Percentiles rank a stretch among this genome's conserved stretches.
Evolutionary conservation across 1,140 invertebrate species (phyloP).

Genomic region (Drosophila tropicalis): DNA sequence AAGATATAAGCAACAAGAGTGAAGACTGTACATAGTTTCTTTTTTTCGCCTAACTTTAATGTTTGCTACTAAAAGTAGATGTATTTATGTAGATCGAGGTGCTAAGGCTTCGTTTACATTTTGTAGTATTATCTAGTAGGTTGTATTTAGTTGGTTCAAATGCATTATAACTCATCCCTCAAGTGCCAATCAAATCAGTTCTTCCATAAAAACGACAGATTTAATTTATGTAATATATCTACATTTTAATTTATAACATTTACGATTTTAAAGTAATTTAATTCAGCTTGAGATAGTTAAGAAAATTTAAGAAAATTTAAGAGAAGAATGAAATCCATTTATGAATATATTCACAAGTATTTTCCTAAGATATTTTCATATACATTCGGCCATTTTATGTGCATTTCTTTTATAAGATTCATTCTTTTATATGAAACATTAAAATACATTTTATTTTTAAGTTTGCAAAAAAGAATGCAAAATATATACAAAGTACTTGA

Average conservation of each 20-base stretch:
- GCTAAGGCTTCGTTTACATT: conserved; percentile 14
- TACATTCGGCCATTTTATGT: conserved; percentile 33
- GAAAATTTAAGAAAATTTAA: conserved; percentile 10
- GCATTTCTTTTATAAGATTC: conserved; percentile 29
- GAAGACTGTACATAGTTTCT: conserved; percentile 62
- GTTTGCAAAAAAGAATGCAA: not conserved
- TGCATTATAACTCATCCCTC: conserved; percentile 22
- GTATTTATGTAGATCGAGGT: conserved; percentile 30
- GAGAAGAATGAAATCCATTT: not conserved
- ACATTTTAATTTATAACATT: not conserved
- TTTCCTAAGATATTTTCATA: conserved; percentile 17
- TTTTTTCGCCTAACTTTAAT: not conserved
- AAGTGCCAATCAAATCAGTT: conserved; percentile 75
- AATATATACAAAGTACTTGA: too few relatives aligned
- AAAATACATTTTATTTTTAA: not conserved
- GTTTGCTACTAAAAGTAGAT: conserved; percentile 6
- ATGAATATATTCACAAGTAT: conserved; percentile 13
- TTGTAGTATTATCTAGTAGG: conserved; percentile 54
- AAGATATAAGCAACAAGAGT: conserved; percentile 44
- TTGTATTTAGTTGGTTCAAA: conserved; percentile 62
- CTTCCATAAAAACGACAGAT: conserved; percentile 48
- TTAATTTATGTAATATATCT: conserved; percentile 4
- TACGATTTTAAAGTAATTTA: not conserved
- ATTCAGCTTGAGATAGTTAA: not conserved
- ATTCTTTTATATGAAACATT: conserved; percentile 27